A percentile compares a stretch with the other conserved stretches of the same genome.
phyloP scores from a whole-genome alignment of 2,888 invertebrate genomes.

The Lacanobia oleracea region DNA sequence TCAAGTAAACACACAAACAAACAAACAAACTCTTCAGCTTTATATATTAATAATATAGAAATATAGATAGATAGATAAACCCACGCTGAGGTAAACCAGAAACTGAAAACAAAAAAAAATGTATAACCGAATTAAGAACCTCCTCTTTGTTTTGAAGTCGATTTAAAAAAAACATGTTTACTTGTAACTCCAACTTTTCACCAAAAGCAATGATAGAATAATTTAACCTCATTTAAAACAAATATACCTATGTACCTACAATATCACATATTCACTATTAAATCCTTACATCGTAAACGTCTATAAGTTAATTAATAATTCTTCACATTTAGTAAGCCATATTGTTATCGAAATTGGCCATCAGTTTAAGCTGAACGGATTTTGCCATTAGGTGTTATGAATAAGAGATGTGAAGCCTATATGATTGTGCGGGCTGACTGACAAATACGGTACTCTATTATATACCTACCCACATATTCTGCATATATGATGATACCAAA shows the following conservation, averaged over 20 bases:
- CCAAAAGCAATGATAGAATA: neutral
- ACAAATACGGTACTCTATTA: slow-evolving; percentile 7
- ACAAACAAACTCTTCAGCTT: no score
- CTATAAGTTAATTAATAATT: slow-evolving; percentile 58
- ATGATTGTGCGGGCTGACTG: slow-evolving; percentile 19
- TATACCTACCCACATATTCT: slow-evolving; percentile 23
- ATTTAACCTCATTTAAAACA: neutral
- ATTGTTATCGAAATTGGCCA: slow-evolving; percentile 57
- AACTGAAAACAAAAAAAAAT: no score
- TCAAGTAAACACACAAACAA: no score
- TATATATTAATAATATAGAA: no score
- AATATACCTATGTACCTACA: neutral
- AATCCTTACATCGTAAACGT: slow-evolving; percentile 21
- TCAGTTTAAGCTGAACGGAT: slow-evolving; percentile 58
- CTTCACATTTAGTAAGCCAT: slow-evolving; percentile 51
- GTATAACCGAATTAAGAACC: no score
- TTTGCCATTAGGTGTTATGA: slow-evolving; percentile 71
- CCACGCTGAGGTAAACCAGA: no score
- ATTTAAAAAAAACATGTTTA: no score
- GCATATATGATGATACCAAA: neutral
- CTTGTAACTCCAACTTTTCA: no score
- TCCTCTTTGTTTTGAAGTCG: no score
- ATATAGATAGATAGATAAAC: no score
- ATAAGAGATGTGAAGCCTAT: slow-evolving; percentile 61
- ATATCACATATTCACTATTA: neutral